phyloP scores from a whole-genome alignment of 2,888 invertebrate species.

The Norana najaformis region DNA sequence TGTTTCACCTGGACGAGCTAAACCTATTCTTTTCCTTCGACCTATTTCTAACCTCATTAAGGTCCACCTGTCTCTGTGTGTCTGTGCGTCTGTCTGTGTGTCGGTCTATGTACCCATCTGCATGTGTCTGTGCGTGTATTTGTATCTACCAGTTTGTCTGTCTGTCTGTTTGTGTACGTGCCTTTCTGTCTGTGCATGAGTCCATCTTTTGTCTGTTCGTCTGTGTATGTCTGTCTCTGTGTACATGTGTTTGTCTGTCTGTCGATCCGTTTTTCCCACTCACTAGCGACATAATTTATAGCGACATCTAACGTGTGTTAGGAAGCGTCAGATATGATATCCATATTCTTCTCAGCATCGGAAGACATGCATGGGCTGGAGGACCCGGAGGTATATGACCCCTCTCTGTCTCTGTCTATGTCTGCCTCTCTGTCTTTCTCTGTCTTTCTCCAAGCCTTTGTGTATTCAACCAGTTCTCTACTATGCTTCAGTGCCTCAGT shows the following conservation, averaged over 20 bases:
- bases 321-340: not conserved
- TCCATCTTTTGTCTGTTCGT: not conserved
- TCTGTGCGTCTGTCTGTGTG: no score
- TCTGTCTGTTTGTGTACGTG: not conserved
- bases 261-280: not conserved
- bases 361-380: no score
- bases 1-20: no score
- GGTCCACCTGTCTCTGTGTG: no score
- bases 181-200: not conserved
- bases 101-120: no score
- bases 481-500: not conserved
- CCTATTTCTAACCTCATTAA: no score
- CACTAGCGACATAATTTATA: not conserved
- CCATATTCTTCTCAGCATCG: not conserved
- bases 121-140: no score
- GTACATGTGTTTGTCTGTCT: not conserved
- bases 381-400: not conserved
- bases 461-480: not conserved
- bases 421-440: not conserved
- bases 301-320: not conserved
- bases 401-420: not conserved
- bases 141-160: no score
- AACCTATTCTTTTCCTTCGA: no score
- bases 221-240: not conserved
- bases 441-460: not conserved